Evolutionary conservation across 2,888 invertebrate species (phyloP).

Genomic region (Microplitis deprimator): DNA sequence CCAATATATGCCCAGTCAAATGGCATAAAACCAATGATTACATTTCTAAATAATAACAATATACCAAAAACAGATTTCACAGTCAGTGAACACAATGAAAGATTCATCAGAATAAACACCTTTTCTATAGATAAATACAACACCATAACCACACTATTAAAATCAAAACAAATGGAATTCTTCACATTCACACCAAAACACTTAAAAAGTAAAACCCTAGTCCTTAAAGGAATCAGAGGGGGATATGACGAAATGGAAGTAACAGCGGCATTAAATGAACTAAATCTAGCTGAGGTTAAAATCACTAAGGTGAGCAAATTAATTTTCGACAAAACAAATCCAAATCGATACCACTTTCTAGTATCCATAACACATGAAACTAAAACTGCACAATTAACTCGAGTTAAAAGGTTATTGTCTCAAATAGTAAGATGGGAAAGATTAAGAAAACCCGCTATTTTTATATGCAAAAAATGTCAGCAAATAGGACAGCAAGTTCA

Average conservation of each 20-base stretch:
- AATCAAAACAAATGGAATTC: conserved; percentile 7
- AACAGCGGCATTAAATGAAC: not conserved
- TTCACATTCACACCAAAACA: conserved; percentile 34
- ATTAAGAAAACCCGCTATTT: conserved; percentile 22
- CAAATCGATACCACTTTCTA: conserved; percentile 17
- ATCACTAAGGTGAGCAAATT: conserved; percentile 21
- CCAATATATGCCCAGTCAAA: not conserved
- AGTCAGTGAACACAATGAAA: conserved; percentile 14
- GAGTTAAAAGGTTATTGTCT: not conserved
- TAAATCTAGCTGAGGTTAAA: conserved; percentile 16
- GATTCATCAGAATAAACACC: conserved; percentile 2
- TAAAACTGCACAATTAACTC: not conserved
- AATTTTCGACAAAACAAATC: conserved; percentile 16
- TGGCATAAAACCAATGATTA: not conserved
- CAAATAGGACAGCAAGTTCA: conserved; percentile 40
- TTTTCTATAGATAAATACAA: not conserved
- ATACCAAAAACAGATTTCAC: conserved; percentile 11
- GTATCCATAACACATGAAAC: not conserved
- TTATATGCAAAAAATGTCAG: conserved; percentile 45
- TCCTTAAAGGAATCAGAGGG: conserved; percentile 32
- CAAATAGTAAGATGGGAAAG: conserved; percentile 36
- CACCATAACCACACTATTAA: conserved; percentile 14
- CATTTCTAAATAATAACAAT: not conserved
- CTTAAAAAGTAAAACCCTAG: conserved; percentile 21
- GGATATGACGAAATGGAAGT: conserved; percentile 2